Evolutionary conservation across 2,113 vertebrate species (phyloP).

Genomic region (Bubalus kerabau): DNA sequence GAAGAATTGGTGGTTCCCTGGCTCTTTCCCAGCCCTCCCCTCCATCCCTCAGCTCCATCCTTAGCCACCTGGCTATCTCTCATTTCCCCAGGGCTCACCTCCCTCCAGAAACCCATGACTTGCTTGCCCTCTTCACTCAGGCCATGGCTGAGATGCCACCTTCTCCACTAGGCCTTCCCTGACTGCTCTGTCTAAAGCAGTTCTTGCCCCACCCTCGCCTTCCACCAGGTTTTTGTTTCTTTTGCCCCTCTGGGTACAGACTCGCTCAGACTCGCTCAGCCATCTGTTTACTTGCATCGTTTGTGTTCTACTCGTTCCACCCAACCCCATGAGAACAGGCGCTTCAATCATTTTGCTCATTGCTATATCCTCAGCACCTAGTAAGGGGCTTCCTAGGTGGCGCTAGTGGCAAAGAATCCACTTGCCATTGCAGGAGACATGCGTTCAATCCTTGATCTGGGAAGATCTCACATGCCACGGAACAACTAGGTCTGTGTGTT

Average conservation of each 20-base stretch:
- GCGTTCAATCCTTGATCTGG: not conserved
- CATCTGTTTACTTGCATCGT: not conserved
- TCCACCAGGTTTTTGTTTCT: not conserved
- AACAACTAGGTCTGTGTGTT: not conserved
- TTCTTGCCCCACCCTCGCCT: no score
- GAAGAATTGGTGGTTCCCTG: not conserved
- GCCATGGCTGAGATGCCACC: not conserved
- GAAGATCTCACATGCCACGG: not conserved
- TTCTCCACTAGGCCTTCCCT: not conserved
- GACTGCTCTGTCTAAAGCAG: not conserved
- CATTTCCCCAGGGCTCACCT: not conserved
- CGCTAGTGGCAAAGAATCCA: not conserved
- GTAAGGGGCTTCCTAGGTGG: not conserved
- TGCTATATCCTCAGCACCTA: not conserved
- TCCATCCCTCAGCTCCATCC: not conserved
- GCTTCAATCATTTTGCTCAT: not conserved
- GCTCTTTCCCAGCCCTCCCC: not conserved
- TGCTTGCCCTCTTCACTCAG: not conserved
- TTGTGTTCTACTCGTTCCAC: not conserved
- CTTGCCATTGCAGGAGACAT: not conserved
- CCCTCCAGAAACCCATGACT: not conserved
- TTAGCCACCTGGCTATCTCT: fast-evolving
- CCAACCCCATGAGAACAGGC: fast-evolving
- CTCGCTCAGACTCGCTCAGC: not conserved
- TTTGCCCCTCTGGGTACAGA: conserved; percentile 35